Conservation (phyloP, 2,113 vertebrate genomes). For the Pituophis catenifer region DNA sequence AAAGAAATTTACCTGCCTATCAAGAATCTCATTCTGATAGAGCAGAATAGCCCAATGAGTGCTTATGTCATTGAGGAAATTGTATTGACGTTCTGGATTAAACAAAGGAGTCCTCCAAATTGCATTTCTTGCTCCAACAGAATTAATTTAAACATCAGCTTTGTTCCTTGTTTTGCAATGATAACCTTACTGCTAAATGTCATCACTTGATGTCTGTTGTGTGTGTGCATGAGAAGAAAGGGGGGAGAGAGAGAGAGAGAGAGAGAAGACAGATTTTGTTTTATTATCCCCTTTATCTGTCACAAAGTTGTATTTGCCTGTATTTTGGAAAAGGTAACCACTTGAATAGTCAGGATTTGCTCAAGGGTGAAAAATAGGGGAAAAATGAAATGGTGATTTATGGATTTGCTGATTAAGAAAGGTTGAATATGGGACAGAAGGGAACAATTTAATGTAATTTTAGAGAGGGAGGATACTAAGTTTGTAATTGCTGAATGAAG, state of each 20-base stretch:
- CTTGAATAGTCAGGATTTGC: not conserved
- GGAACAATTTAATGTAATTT: not conserved
- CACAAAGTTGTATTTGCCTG: slow-evolving; percentile 50
- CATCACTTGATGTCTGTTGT: slow-evolving; percentile 49
- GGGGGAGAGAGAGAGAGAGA: slow-evolving; percentile 1
- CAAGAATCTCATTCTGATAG: slow-evolving; percentile 8
- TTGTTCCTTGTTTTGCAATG: slow-evolving; percentile 61
- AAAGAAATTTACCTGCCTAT: slow-evolving; percentile 5
- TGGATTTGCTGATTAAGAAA: not conserved
- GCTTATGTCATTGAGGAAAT: slow-evolving; percentile 52
- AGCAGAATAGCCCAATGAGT: slow-evolving; percentile 34
- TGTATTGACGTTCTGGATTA: slow-evolving; percentile 50
- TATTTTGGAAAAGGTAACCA: slow-evolving; percentile 34
- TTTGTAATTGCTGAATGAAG: not conserved
- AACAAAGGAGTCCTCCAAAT: slow-evolving; percentile 37
- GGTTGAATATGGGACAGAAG: not conserved
- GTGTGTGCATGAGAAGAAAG: slow-evolving; percentile 25
- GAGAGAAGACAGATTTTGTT: slow-evolving; percentile 17
- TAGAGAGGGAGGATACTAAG: not conserved
- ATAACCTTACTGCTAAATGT: slow-evolving; percentile 63
- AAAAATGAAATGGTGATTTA: not conserved
- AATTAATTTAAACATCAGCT: slow-evolving; percentile 61
- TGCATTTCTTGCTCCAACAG: slow-evolving; percentile 43
- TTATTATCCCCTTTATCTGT: slow-evolving; percentile 57
- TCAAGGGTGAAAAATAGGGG: slow-evolving; percentile 22